Evolutionary conservation across 1,140 invertebrate species (phyloP).

Genomic region (Zaprionus kolodkinae): DNA sequence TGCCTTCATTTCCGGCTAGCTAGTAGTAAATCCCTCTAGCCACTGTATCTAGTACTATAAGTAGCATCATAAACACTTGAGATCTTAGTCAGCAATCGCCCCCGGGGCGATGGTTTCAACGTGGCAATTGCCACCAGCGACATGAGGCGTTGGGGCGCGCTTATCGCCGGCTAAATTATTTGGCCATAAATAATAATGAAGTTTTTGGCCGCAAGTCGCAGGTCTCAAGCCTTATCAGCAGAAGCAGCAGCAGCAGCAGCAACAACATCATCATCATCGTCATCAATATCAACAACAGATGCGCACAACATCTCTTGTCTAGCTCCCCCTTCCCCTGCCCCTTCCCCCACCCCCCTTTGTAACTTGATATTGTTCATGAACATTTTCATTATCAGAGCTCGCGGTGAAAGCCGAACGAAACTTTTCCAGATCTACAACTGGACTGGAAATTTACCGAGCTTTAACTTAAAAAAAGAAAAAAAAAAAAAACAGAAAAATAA

Average conservation of each 20-base stretch:
- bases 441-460: conserved; percentile 59
- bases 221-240: conserved; percentile 25
- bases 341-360: not conserved
- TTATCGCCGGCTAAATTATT: conserved; percentile 61
- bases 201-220: conserved; percentile 40
- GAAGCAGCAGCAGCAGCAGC: conserved; percentile 8
- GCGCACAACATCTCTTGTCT: not conserved
- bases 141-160: not conserved
- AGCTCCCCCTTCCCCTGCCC: not conserved
- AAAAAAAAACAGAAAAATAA: too few relatives aligned
- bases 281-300: not conserved
- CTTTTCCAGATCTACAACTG: conserved; percentile 25
- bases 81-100: conserved; percentile 3
- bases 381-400: not conserved
- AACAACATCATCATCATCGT: conserved; percentile 19
- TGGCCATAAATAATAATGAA: conserved; percentile 79
- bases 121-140: conserved; percentile 36
- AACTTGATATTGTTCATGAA: conserved; percentile 3
- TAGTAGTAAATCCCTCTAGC: not conserved
- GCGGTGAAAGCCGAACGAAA: conserved; percentile 27
- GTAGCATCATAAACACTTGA: not conserved
- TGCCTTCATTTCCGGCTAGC: not conserved
- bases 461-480: too few relatives aligned
- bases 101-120: conserved; percentile 2
- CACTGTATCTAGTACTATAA: not conserved